Base-by-base conservation (phyloP, 1,140 invertebrate genomes). In the Neotoxoptera formosana region DNA sequence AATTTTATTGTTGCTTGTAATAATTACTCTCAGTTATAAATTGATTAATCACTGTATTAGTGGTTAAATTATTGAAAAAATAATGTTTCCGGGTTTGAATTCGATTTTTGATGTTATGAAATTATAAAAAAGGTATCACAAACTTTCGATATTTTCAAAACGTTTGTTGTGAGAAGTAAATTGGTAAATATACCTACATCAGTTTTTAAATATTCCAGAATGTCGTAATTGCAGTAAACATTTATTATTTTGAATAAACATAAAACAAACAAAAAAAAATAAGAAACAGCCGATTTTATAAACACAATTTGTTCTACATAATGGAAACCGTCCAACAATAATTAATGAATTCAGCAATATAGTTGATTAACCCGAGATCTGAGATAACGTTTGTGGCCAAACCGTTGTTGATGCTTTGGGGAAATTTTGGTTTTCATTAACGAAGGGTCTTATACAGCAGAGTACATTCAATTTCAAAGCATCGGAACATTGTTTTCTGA, bases 371-470 rank as follows among this genome's bases (percentile, higher is more conserved):
- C n/a, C 48, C 20, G 14, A 51, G 48, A 23, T 34, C 20, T 53
- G 34, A 53, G 34, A 89, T 89, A 34, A 89, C 34, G 53, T 89
- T 53, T n/a, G 87, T 53, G 34, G 14, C 21, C 20, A 89, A 88
- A 25, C 86, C n/a, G 53, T 89, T 89, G 48, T 89, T 25, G 87
- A 89, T 53, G 48, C 2, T 53, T 21, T 36, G 48, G 1, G 41
- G 36, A 89, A 53, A 51, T 89, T 89, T 87, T 4, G 30, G 84
- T 48, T 87, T 89, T 89, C n/a, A 53, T 89, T 89, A 51, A n/a
- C 47, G 14, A 34, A 88, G 86, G 86, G n/a, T 88, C 30, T n/a
- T 34, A 7, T 34, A 48, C 20, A n/a, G 9, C 23, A 8, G 21
- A 20, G 51, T 87, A 45, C 30, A 88, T 88, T 88, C 30, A 51